Percentiles rank a stretch among this genome's conserved stretches.
phyloP scores from a whole-genome alignment of 37 sponge, comb jelly and placozoan species.

The Dysidea cf. avara region DNA sequence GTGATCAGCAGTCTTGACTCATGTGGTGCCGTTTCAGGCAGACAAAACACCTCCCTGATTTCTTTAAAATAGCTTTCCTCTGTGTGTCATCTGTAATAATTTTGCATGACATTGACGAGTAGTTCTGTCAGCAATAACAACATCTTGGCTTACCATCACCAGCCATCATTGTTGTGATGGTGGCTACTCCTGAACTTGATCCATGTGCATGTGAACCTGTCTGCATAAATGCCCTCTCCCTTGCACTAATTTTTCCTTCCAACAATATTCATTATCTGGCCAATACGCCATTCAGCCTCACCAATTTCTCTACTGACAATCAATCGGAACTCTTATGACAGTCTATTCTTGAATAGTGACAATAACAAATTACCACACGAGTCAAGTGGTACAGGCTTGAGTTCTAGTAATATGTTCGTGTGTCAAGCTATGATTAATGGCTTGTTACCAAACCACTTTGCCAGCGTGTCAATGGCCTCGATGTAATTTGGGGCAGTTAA shows the following conservation, averaged over 20 bases:
- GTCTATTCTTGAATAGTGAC: constrained; percentile 9
- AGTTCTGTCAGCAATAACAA: constrained; percentile 48
- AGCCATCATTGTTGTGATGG: no score
- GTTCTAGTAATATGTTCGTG: no score
- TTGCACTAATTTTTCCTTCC: constrained; percentile 6
- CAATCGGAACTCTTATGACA: not conserved
- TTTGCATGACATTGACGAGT: constrained; percentile 14
- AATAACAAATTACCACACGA: not conserved
- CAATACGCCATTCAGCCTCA: not conserved
- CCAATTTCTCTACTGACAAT: not conserved
- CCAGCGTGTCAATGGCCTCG: no score
- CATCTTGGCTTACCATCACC: no score
- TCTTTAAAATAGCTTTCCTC: constrained; percentile 24
- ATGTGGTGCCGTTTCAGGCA: constrained; percentile 39
- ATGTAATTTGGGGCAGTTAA: no score
- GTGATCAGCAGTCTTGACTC: constrained; percentile 18
- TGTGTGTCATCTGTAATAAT: not conserved
- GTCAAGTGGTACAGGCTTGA: no score
- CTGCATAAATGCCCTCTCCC: not conserved
- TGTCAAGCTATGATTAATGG: no score
- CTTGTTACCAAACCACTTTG: no score
- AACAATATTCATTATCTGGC: not conserved
- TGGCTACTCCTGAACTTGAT: no score
- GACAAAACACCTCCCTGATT: constrained; percentile 34
- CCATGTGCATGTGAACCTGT: constrained; percentile 6